Evolutionary conservation across 2,888 invertebrate genomes (phyloP).

Genomic region (Torymus texanus): DNA sequence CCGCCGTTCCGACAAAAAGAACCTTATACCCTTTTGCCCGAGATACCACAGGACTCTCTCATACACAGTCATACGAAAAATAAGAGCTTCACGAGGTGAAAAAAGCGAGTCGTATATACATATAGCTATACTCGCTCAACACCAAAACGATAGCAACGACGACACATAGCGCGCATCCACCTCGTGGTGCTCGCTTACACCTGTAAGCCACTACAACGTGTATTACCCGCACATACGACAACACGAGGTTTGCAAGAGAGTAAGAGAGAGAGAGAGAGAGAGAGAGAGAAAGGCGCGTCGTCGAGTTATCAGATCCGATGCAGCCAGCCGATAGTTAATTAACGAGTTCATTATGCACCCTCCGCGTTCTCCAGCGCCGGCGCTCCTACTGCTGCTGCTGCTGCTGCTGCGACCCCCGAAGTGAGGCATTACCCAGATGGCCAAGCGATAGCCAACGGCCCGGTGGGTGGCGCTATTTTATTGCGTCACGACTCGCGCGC

Average conservation of each 20-base stretch:
- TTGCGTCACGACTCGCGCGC: slow-evolving; percentile 71
- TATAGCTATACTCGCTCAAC: too few species aligned
- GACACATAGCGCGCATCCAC: not conserved
- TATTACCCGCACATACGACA: slow-evolving; percentile 44
- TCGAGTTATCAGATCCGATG: slow-evolving; percentile 74
- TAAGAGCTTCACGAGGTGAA: not conserved
- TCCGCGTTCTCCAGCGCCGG: slow-evolving; percentile 63
- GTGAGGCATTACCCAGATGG: slow-evolving; percentile 74
- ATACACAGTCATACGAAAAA: not conserved
- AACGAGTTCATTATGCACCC: slow-evolving; percentile 76
- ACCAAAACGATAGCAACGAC: too few species aligned
- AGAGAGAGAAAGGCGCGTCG: not conserved
- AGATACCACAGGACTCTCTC: too few species aligned
- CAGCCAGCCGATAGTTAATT: slow-evolving; percentile 75
- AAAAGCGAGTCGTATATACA: not conserved
- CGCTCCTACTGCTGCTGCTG: slow-evolving; percentile 35
- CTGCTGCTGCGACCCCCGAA: slow-evolving; percentile 63
- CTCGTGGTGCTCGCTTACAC: slow-evolving; percentile 61
- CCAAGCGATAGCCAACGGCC: slow-evolving; percentile 70
- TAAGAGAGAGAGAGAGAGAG: not conserved
- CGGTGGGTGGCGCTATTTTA: slow-evolving; percentile 75
- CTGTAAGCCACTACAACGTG: slow-evolving; percentile 58
- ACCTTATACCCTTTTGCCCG: too few species aligned
- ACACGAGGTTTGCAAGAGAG: not conserved
- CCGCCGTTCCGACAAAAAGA: too few species aligned